These are phyloP conservation scores for Metridium senile DNA, from an alignment of 92 coral and sea anemone species.

Conservation along the genomic window DNA sequence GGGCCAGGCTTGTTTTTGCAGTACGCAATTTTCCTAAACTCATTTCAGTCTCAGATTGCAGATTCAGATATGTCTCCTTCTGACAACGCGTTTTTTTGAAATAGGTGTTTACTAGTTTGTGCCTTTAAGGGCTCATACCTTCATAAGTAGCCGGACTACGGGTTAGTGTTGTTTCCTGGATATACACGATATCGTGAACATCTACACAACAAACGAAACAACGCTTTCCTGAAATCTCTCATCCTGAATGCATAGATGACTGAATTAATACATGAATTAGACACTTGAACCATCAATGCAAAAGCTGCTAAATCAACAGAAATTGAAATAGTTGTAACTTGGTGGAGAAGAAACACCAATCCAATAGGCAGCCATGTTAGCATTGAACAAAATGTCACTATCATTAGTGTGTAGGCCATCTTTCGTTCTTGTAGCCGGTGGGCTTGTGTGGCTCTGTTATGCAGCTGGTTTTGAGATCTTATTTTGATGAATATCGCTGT, in stretches of 20 bases:
- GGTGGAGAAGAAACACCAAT: not conserved
- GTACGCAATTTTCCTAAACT: too few relatives aligned
- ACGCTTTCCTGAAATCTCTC: not conserved
- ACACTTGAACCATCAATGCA: not conserved
- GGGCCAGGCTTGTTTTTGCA: too few relatives aligned
- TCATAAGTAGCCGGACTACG: too few relatives aligned
- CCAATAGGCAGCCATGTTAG: not conserved
- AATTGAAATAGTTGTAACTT: not conserved
- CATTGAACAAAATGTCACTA: not conserved
- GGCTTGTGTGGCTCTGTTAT: not conserved
- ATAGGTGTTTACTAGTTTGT: too few relatives aligned
- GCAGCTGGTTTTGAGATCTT: not conserved
- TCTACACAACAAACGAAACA: not conserved
- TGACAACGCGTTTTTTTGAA: too few relatives aligned
- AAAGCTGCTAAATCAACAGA: not conserved
- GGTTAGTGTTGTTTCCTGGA: too few relatives aligned
- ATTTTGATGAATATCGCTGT: not conserved
- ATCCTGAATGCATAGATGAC: not conserved
- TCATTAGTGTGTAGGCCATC: not conserved
- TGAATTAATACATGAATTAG: not conserved
- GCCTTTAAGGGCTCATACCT: too few relatives aligned
- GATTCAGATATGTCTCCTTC: too few relatives aligned
- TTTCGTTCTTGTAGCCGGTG: not conserved
- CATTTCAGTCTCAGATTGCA: too few relatives aligned
- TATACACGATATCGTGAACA: too few relatives aligned